Percentiles rank a stretch among this genome's conserved stretches.
phyloP scores from a whole-genome alignment of 2,113 vertebrate genomes.

The Pantherophis guttatus region DNA sequence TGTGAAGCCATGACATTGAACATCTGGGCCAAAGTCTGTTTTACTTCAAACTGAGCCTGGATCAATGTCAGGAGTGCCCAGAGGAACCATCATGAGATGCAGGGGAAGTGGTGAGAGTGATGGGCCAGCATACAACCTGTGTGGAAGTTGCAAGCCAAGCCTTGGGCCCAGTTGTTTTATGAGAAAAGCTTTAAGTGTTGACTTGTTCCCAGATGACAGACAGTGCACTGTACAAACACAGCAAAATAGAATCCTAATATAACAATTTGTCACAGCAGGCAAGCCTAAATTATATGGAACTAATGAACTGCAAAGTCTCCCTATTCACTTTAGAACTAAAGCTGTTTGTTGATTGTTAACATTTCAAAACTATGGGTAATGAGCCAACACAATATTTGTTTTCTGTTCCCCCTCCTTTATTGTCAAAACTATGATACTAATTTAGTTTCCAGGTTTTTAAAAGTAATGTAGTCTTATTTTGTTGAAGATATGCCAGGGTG shows the following conservation, averaged over 20 bases:
- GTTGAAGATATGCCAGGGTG: background rate
- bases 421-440: slow-evolving; percentile 15
- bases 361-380: slow-evolving; percentile 5
- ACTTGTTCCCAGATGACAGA: slow-evolving; percentile 18
- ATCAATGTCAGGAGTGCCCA: background rate
- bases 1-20: background rate
- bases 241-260: slow-evolving; percentile 17
- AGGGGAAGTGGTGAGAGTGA: background rate
- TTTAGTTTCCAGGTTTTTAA: slow-evolving; percentile 12
- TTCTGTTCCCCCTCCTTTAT: background rate
- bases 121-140: too few relatives aligned
- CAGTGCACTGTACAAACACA: slow-evolving; percentile 14
- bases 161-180: background rate
- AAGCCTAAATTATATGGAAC: slow-evolving; percentile 31
- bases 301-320: slow-evolving; percentile 22
- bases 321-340: slow-evolving; percentile 22
- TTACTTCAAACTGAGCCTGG: background rate
- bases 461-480: slow-evolving; percentile 11
- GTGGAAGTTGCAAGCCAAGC: background rate
- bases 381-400: background rate
- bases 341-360: slow-evolving; percentile 25
- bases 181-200: background rate
- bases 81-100: background rate
- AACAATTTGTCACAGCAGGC: slow-evolving; percentile 24
- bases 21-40: background rate